Conservation (phyloP, 2,113 vertebrate species). For the Seriola rivoliana region DNA sequence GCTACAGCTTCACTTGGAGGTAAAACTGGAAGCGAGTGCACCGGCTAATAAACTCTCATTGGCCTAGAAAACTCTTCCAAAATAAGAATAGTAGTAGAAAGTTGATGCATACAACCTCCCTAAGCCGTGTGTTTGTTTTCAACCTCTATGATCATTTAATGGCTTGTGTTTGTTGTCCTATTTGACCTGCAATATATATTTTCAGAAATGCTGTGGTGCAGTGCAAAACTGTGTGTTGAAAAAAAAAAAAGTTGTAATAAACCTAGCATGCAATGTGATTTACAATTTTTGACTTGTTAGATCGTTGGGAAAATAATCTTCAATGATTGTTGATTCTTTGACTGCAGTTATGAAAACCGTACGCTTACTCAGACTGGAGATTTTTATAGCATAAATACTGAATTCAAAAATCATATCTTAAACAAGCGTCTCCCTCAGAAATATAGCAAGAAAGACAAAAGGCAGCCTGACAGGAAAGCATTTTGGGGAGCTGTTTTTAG, state of each 20-base stretch:
- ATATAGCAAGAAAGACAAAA: slow-evolving; percentile 13
- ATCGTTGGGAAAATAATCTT: neutral
- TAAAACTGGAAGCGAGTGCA: neutral
- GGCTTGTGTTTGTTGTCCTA: neutral
- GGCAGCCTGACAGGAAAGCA: slow-evolving; percentile 40
- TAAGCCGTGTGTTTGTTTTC: neutral
- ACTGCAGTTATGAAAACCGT: slow-evolving; percentile 19
- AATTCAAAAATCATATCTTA: slow-evolving; percentile 41
- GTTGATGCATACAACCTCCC: neutral
- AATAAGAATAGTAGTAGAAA: neutral
- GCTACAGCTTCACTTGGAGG: neutral
- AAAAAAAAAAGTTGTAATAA: too few species aligned
- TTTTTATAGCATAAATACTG: slow-evolving; percentile 10
- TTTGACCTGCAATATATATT: neutral
- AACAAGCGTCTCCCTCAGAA: slow-evolving; percentile 23
- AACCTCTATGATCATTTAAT: too few species aligned
- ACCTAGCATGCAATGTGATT: too few species aligned
- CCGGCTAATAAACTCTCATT: neutral
- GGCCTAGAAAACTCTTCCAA: neutral
- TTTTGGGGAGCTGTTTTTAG: slow-evolving; percentile 70
- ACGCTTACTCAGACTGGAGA: neutral
- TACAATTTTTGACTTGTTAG: too few species aligned
- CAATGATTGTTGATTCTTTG: neutral
- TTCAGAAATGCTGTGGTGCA: too few species aligned
- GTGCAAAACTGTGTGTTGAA: too few species aligned